phyloP scores from a whole-genome alignment of 2,888 invertebrate genomes.

The Rotaria macrura region DNA sequence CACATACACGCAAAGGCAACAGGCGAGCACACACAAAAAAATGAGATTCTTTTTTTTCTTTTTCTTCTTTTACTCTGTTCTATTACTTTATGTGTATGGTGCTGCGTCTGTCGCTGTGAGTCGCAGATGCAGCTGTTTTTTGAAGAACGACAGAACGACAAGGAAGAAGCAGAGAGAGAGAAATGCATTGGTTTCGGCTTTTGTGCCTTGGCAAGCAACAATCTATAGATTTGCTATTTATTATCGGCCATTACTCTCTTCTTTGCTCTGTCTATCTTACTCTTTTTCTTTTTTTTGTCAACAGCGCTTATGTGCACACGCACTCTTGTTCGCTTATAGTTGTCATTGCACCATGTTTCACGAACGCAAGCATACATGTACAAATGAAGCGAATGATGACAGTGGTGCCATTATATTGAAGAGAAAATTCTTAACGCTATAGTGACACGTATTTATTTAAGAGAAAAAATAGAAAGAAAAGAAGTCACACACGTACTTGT shows the following conservation, averaged over 20 bases:
- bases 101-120: background rate
- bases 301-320: background rate
- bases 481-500: background rate
- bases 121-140: background rate
- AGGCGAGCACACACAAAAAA: background rate
- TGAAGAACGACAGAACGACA: background rate
- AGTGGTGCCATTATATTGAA: background rate
- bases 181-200: background rate
- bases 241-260: conserved; percentile 1
- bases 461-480: background rate
- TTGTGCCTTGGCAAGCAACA: background rate
- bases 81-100: background rate
- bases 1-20: background rate
- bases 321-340: background rate
- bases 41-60: background rate
- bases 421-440: background rate
- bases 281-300: background rate
- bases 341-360: background rate
- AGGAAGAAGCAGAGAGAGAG: background rate
- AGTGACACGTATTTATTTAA: background rate
- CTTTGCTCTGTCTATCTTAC: background rate
- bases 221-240: conserved; percentile 12
- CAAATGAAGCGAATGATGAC: background rate
- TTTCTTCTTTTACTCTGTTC: conserved; percentile 3
- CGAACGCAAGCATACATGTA: background rate